These are phyloP conservation scores for Grantiella picta DNA, from an alignment of 2,113 vertebrate genomes.

Conservation along the genomic window DNA sequence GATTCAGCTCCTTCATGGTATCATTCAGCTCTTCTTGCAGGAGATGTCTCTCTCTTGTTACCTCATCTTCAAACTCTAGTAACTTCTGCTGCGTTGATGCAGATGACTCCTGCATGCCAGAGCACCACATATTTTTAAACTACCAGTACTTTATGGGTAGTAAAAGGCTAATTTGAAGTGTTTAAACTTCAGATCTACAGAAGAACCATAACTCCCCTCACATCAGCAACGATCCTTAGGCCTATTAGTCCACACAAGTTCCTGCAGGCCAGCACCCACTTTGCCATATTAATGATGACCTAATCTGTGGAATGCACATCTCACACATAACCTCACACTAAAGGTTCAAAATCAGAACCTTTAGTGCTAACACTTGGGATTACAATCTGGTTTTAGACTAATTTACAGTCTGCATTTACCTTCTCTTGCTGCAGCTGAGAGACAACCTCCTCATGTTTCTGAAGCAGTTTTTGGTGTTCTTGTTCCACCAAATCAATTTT, in stretches of 20 bases:
- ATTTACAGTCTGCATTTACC: slow-evolving; percentile 58
- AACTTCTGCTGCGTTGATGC: slow-evolving; percentile 73
- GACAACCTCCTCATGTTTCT: slow-evolving; percentile 63
- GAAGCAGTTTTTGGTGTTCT: slow-evolving; percentile 69
- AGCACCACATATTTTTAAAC: not conserved
- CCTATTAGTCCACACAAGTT: not conserved
- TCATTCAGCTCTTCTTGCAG: slow-evolving; percentile 83
- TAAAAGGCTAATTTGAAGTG: not conserved
- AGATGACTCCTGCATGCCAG: slow-evolving; percentile 72
- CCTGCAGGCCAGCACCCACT: not conserved
- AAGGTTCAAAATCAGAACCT: not conserved
- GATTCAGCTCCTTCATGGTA: slow-evolving; percentile 81
- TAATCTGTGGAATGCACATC: not conserved
- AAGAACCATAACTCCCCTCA: not conserved
- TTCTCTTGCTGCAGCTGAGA: slow-evolving; percentile 81
- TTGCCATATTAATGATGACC: not conserved
- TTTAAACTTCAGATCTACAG: not conserved
- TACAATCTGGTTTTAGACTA: not conserved
- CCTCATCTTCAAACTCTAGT: slow-evolving; percentile 73
- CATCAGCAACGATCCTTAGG: not conserved
- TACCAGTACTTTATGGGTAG: not conserved
- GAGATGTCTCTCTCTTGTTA: slow-evolving; percentile 66
- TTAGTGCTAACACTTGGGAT: not conserved
- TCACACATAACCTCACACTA: not conserved
- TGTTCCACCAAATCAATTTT: slow-evolving; percentile 59